Evolutionary conservation across 2,113 vertebrate species (phyloP), one percentile per base, ranked within the genome.

Genomic region (Hystrix brachyura): DNA sequence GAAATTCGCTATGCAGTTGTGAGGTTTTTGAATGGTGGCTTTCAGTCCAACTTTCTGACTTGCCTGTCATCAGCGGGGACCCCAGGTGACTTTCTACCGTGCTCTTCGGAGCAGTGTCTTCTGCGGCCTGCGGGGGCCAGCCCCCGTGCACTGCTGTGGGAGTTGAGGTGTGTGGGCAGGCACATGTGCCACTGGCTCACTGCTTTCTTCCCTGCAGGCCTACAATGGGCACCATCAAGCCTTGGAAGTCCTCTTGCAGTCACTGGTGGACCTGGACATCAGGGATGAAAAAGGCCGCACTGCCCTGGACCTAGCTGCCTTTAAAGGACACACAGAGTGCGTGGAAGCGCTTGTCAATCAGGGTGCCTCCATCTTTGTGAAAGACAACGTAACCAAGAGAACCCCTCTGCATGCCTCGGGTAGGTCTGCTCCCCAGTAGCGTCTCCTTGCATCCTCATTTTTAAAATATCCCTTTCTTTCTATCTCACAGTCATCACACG

Each of bases 191-290:
- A 1, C 14, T 62, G 14, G 13, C 4, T 51, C 6, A 1, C 3
- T 9, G 27, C 27, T 97, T 94, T 98, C 46, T 0, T 65, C 46
- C 60, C 83, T 94, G 57, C 97, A 99, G 99, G 99, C 99, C 4
- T 99, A 99, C 94, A 99, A 99, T 1, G 99, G 99, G 91, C 99
- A 99, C 78, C 99, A 99, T 10, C 99, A 99, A 97, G 99, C 99
- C 27, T 96, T 99, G 98, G 99, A 99, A 97, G 99, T 99, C 3
- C 99, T 99, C 81, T 98, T 99, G 78, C 99, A 99, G 23, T 99
- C 99, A 0, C 98, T 99, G 92, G 98, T 98, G 23, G 99, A 99
- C 90, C 99, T 99, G 98, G 99, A 99, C 94, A 99, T 99, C 93
- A 98, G 98, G 95, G 99, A 99, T 3, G 99, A 99, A 95, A 99